Conservation (phyloP, 2,888 invertebrate species). For the Schrankia costaestrigalis region DNA sequence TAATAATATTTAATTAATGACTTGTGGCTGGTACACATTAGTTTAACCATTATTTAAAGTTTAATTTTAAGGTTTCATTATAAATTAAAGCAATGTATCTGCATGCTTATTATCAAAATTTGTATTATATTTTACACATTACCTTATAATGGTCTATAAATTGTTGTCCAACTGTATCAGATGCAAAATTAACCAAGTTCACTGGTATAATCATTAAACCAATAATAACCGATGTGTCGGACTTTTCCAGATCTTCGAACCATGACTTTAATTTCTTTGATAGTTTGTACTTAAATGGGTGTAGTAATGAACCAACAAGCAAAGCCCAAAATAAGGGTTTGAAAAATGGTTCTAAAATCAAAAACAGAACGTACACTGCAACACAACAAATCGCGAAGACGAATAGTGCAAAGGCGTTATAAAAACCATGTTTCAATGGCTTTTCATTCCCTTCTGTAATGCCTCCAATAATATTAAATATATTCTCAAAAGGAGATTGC, state of each 20-base stretch:
- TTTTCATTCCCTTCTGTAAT: constrained; percentile 90
- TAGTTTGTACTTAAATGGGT: constrained; percentile 93
- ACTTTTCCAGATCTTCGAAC: constrained; percentile 86
- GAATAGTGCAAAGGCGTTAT: constrained; percentile 91
- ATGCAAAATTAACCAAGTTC: constrained; percentile 86
- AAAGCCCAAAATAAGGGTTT: constrained; percentile 97
- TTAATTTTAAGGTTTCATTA: too few relatives aligned
- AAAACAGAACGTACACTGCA: constrained; percentile 88
- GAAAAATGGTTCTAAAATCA: constrained; percentile 94
- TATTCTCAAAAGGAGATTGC: constrained; percentile 84
- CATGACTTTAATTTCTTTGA: constrained; percentile 88
- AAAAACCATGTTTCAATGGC: constrained; percentile 94
- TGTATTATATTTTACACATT: constrained; percentile 12
- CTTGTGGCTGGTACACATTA: too few relatives aligned
- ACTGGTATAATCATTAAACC: constrained; percentile 85
- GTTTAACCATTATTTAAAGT: too few relatives aligned
- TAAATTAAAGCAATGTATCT: too few relatives aligned
- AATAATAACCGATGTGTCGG: constrained; percentile 83
- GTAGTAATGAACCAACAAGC: constrained; percentile 97
- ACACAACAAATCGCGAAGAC: constrained; percentile 85
- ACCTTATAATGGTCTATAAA: constrained; percentile 83
- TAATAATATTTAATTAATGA: too few relatives aligned
- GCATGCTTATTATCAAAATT: not conserved
- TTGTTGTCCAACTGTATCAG: constrained; percentile 87
- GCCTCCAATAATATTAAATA: constrained; percentile 84